Conservation (phyloP, 2,113 vertebrate species). For the Gallinago media region DNA sequence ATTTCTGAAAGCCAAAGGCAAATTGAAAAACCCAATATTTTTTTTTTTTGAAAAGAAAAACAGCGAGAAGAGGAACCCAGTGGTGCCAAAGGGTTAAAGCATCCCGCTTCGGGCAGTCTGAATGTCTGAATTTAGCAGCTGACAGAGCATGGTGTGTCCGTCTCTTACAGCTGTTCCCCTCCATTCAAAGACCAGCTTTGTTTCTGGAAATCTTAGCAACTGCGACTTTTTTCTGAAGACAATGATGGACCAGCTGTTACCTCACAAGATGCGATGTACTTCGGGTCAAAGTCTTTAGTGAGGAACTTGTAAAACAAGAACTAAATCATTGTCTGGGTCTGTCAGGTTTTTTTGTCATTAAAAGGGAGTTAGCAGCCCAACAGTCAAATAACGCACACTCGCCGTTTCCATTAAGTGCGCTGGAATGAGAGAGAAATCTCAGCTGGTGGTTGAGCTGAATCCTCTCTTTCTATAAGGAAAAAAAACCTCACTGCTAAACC, state of each 20-base stretch:
- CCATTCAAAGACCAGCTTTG: slow-evolving; percentile 80
- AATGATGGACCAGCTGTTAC: slow-evolving; percentile 73
- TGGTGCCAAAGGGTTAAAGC: slow-evolving; percentile 63
- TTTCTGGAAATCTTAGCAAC: slow-evolving; percentile 77
- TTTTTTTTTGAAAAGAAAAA: background rate
- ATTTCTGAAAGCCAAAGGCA: background rate
- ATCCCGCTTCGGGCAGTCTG: background rate
- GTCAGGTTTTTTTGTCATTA: background rate
- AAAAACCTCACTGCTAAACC: background rate
- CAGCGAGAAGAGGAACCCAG: background rate
- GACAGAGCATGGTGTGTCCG: slow-evolving; percentile 58
- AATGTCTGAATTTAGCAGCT: slow-evolving; percentile 72
- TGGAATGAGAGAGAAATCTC: slow-evolving; percentile 19
- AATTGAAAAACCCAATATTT: background rate
- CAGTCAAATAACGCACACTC: background rate
- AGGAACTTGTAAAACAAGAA: slow-evolving; percentile 51
- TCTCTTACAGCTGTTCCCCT: slow-evolving; percentile 76
- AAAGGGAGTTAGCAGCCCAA: slow-evolving; percentile 5
- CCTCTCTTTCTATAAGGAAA: background rate
- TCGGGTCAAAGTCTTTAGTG: slow-evolving; percentile 41
- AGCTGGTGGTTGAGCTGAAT: background rate
- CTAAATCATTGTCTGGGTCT: slow-evolving; percentile 36
- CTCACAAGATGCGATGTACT: slow-evolving; percentile 51
- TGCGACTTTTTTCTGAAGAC: slow-evolving; percentile 69
- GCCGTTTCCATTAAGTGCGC: slow-evolving; percentile 25